A percentile compares a stretch with the other conserved stretches of the same genome.
phyloP scores from a whole-genome alignment of 2,888 invertebrate genomes.

The Branchipolynoe longqiensis region DNA sequence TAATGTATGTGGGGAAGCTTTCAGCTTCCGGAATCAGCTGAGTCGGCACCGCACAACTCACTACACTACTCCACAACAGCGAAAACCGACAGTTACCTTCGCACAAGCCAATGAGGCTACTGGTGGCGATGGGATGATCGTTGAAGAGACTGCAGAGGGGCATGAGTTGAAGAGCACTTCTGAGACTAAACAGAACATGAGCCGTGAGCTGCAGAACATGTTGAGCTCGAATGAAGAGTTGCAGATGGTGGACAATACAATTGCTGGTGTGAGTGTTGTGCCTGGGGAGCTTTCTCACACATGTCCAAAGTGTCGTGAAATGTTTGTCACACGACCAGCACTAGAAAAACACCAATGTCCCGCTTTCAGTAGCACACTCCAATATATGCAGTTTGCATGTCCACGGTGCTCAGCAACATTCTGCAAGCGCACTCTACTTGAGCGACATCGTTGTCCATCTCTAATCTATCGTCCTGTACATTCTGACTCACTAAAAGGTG shows the following conservation, averaged over 20 bases:
- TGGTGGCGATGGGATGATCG: background rate
- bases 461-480: background rate
- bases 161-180: background rate
- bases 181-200: background rate
- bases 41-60: slow-evolving; percentile 15
- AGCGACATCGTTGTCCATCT: slow-evolving; percentile 6
- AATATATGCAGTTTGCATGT: background rate
- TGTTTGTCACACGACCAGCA: background rate
- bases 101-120: no score
- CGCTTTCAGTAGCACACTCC: background rate
- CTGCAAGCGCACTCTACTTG: slow-evolving; percentile 14
- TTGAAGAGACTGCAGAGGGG: background rate
- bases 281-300: background rate
- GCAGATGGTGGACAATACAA: background rate
- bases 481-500: background rate
- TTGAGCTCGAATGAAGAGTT: background rate
- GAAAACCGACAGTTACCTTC: background rate
- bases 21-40: slow-evolving; percentile 51
- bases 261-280: no score
- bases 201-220: slow-evolving; percentile 9
- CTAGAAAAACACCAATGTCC: slow-evolving; percentile 20
- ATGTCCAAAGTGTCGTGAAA: slow-evolving; percentile 31
- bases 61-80: background rate
- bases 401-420: background rate
- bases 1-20: background rate